A percentile compares a stretch with the other conserved stretches of the same genome.
phyloP scores from a whole-genome alignment of 2,113 vertebrate species.

The Saguinus imperator region DNA sequence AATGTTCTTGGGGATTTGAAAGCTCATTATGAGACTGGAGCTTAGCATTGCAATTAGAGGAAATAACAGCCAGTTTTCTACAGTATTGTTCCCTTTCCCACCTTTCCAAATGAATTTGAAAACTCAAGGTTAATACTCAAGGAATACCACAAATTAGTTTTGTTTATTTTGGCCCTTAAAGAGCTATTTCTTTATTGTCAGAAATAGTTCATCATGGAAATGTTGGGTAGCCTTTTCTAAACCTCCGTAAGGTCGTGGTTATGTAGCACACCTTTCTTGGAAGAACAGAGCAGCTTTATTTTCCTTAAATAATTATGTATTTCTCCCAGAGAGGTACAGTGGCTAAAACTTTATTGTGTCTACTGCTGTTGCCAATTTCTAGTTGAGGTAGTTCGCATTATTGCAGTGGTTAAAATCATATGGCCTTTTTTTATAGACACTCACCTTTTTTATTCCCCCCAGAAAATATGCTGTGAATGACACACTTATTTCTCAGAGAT shows the following conservation, averaged over 20 bases:
- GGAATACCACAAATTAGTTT: not conserved
- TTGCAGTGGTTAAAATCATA: not conserved
- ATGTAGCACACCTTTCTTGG: not conserved
- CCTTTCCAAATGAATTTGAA: constrained; percentile 46
- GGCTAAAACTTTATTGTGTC: not conserved
- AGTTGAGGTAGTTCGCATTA: not conserved
- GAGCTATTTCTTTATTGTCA: constrained; percentile 6
- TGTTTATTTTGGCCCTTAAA: not conserved
- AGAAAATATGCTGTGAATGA: not conserved
- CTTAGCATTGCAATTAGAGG: constrained; percentile 4
- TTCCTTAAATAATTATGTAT: constrained; percentile 30
- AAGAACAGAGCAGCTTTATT: constrained; percentile 6
- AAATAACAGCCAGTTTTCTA: not conserved
- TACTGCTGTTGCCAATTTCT: not conserved
- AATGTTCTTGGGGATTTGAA: constrained; percentile 19
- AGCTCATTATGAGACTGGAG: not conserved
- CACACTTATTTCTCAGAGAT: not conserved
- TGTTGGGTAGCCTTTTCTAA: constrained; percentile 26
- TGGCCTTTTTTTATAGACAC: not conserved
- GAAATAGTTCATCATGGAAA: constrained; percentile 31
- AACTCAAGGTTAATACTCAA: constrained; percentile 1
- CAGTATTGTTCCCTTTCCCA: not conserved
- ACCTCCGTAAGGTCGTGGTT: not conserved
- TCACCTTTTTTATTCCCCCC: not conserved
- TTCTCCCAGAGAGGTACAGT: constrained; percentile 2